Evolutionary conservation across 2,113 vertebrate genomes (phyloP), one percentile per base, ranked within the genome.

Genomic region (Melospiza melodia): DNA sequence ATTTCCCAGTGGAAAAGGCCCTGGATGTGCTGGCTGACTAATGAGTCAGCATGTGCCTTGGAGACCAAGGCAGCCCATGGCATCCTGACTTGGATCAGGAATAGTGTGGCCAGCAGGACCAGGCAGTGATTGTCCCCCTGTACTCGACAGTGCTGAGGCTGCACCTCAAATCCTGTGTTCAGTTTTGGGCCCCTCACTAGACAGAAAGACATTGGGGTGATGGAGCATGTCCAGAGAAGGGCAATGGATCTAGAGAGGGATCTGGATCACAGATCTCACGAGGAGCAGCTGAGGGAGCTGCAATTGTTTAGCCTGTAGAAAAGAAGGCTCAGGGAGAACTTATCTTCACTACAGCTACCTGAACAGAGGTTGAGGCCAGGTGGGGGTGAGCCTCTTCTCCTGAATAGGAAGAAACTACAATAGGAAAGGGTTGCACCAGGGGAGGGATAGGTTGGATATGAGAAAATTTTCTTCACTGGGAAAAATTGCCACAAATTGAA

Each of bases 141-240:
- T 19, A 6, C 8, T 27, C 0, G 2, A 20, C n/a, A 35, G 12
- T 41, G n/a, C 1, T 54, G 48, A 55, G 24, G 14, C 25, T 2
- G 0, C 22, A 33, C 22, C 41, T 54, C 2, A 3, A 49, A 25
- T 21, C 14, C 27, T 13, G 6, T 30, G 22, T 15, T 28, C 31
- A 30, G 22, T 69, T 81, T 8, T 57, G 69, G 27, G 28, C 4
- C 19, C 4, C 35, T 44, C 48, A 37, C 9, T 30, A 25, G 9
- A 25, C 3, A 43, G 15, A 77, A 77, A 43, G 23, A 10, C 27
- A 37, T 2, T 51, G 41, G 10, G 23, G 27, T 44, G 35, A 27
- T 68, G 31, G 23, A 55, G 11, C 1, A 1, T 28, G 19, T 30
- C 49, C 62, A 57, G 69, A 55, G 15, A 37, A 37, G 35, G 48